Percentiles rank a stretch among this genome's conserved stretches.
Evolutionary conservation across 2,888 invertebrate genomes (phyloP).

Genomic region (Podotricha telesiphe): DNA sequence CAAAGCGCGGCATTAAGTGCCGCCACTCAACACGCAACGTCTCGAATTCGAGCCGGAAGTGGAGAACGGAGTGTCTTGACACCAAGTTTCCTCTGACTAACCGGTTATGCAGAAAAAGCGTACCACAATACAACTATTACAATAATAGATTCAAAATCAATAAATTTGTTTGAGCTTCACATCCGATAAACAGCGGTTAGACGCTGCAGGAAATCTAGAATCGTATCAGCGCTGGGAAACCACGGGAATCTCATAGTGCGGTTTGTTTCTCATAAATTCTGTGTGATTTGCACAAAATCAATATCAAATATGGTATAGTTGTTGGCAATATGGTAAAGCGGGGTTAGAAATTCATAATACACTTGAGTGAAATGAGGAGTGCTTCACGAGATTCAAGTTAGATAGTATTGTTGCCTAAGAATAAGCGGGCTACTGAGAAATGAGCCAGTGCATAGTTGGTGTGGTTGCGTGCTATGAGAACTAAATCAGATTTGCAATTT

Average conservation of each 20-base stretch:
- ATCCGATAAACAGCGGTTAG: constrained; percentile 71
- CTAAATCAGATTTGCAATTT: constrained; percentile 73
- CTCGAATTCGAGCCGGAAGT: too few relatives aligned
- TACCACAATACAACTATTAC: neutral
- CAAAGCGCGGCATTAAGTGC: too few relatives aligned
- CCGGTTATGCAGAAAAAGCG: too few relatives aligned
- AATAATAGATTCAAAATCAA: constrained; percentile 63
- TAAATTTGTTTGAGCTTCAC: constrained; percentile 72
- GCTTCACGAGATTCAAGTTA: constrained; percentile 69
- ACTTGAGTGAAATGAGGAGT: constrained; percentile 73
- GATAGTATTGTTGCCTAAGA: constrained; percentile 77
- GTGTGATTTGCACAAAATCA: constrained; percentile 78
- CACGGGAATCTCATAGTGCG: constrained; percentile 73
- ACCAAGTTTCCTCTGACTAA: too few relatives aligned
- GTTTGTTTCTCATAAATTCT: constrained; percentile 75
- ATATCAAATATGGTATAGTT: constrained; percentile 67
- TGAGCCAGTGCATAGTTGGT: constrained; percentile 65
- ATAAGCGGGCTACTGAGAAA: constrained; percentile 67
- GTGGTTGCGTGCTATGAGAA: constrained; percentile 76
- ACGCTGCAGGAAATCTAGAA: constrained; percentile 76
- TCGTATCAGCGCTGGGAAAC: constrained; percentile 76
- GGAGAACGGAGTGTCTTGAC: too few relatives aligned
- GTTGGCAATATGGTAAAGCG: constrained; percentile 63
- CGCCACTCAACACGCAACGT: too few relatives aligned
- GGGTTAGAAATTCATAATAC: constrained; percentile 55